Conservation (phyloP, 30 jellyfish, hydroid and myxozoan genomes). For the Clytia hemisphaerica region DNA sequence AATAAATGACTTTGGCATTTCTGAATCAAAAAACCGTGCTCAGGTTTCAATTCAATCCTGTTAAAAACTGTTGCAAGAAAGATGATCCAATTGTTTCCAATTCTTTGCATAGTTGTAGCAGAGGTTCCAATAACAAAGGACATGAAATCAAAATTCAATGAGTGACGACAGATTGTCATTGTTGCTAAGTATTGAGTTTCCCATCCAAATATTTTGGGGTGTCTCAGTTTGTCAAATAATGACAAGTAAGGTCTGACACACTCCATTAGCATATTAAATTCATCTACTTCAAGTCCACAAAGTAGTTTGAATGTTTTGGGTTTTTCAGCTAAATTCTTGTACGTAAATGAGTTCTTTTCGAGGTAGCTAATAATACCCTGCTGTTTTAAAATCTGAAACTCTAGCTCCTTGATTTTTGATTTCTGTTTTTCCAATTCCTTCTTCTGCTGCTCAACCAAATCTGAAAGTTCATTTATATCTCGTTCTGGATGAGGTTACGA, state of each 20-base stretch:
- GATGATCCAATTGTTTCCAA: conserved; percentile 6
- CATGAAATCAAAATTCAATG: conserved; percentile 20
- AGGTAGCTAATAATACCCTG: no score
- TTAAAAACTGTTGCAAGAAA: conserved; percentile 23
- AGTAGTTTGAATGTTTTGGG: neutral
- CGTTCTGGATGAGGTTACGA: no score
- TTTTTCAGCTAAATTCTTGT: no score
- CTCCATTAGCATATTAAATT: conserved; percentile 5
- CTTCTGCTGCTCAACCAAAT: no score
- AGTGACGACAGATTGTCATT: conserved; percentile 19
- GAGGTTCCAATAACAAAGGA: conserved; percentile 22
- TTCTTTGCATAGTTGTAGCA: conserved; percentile 22
- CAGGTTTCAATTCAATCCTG: conserved; percentile 18
- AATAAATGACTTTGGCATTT: conserved; percentile 8
- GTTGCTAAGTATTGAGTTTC: conserved; percentile 1
- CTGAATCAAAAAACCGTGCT: conserved; percentile 15
- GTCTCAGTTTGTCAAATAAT: no score
- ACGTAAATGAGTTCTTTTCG: no score
- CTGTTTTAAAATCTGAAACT: no score
- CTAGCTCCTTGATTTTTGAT: no score
- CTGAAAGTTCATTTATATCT: no score
- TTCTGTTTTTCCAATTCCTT: no score
- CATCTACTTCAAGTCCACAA: neutral
- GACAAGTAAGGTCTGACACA: neutral
- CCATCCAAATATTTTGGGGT: no score